A percentile compares a stretch with the other conserved stretches of the same genome.
phyloP scores from a whole-genome alignment of 1,140 invertebrate species.

The Melanaphis sacchari region DNA sequence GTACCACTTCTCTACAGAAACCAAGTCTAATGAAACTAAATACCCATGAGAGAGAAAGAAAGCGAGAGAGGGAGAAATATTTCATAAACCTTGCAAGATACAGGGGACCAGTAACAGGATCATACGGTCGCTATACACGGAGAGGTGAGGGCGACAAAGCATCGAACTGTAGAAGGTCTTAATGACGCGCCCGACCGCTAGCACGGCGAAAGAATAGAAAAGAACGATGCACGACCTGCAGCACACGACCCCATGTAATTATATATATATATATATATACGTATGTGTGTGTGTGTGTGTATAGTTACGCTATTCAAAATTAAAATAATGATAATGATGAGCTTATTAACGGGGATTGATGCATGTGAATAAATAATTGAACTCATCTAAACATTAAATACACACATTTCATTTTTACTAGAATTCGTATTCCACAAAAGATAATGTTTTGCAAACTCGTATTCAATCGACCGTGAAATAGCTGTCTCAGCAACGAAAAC shows the following conservation, averaged over 20 bases:
- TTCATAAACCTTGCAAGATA: background rate
- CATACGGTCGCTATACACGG: background rate
- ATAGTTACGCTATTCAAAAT: background rate
- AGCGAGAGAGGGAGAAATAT: background rate
- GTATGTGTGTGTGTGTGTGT: too few species aligned
- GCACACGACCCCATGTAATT: background rate
- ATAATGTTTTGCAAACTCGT: background rate
- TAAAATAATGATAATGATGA: background rate
- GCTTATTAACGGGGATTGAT: background rate
- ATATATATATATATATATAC: background rate
- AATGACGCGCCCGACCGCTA: conserved; percentile 13
- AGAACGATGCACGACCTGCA: background rate
- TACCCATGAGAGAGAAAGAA: background rate
- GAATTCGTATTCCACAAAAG: background rate
- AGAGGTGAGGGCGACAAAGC: conserved; percentile 1
- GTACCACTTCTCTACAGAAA: background rate
- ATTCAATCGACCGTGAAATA: background rate
- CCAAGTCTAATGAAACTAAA: conserved; percentile 39
- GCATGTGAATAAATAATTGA: background rate
- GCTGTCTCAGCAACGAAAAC: background rate
- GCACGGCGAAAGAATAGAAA: background rate
- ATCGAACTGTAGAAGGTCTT: background rate
- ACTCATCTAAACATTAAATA: background rate
- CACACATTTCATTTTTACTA: background rate
- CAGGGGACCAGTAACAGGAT: conserved; percentile 21